phyloP scores from a whole-genome alignment of 2,113 vertebrate species.

The Dasypus novemcinctus region DNA sequence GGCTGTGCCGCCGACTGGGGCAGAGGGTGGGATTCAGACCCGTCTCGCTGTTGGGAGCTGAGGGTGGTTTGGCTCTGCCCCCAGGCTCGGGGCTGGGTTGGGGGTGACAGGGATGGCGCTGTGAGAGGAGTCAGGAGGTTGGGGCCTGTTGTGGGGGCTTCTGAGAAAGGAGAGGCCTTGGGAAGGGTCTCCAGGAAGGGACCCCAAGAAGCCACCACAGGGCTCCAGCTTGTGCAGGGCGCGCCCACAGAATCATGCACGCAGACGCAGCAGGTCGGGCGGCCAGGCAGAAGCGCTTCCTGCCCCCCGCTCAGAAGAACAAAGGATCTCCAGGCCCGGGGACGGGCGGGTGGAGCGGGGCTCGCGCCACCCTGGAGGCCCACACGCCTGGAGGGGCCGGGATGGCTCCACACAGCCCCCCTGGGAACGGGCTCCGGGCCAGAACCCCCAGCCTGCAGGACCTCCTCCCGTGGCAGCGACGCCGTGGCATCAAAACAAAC shows the following conservation, averaged over 20 bases:
- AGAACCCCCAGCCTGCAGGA: background rate
- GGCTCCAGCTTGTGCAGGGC: background rate
- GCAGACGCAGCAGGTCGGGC: accelerated
- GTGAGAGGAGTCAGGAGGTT: background rate
- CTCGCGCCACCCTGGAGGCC: accelerated
- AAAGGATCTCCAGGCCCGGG: background rate
- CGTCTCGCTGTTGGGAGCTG: constrained; percentile 77
- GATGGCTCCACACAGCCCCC: accelerated
- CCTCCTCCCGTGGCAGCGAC: background rate
- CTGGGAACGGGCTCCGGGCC: background rate
- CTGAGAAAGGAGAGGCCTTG: background rate
- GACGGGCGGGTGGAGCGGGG: background rate
- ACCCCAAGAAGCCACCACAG: background rate
- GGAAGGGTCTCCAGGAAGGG: background rate
- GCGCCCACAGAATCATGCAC: background rate
- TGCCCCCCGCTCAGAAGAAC: background rate
- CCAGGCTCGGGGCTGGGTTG: background rate
- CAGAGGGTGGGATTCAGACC: constrained; percentile 19
- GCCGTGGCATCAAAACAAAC: background rate
- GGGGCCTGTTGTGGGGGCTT: background rate
- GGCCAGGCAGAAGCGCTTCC: background rate
- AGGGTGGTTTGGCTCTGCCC: accelerated
- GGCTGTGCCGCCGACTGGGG: background rate
- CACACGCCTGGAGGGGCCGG: background rate
- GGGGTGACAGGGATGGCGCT: background rate